Percentiles rank a stretch among this genome's conserved stretches.
Conservation (phyloP, 1,140 invertebrate species). For the Oscheius sp. region DNA sequence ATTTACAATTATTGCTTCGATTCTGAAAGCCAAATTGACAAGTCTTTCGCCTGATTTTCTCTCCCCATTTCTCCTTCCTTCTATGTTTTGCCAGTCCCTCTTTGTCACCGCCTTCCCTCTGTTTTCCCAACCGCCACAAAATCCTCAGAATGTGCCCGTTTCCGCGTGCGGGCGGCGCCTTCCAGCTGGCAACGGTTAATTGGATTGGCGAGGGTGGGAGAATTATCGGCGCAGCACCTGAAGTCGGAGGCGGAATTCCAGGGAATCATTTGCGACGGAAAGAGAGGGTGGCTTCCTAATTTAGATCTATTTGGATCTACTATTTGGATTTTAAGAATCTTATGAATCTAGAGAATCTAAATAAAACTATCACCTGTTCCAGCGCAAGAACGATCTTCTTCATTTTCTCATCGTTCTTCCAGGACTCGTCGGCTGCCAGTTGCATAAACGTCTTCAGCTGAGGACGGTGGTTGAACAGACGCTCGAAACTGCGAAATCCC, state of each 20-base stretch:
- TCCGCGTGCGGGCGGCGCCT: too few relatives aligned
- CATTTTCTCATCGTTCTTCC: neutral
- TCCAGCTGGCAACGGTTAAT: neutral
- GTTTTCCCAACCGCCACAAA: too few relatives aligned
- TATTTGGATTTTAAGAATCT: neutral
- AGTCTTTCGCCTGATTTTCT: too few relatives aligned
- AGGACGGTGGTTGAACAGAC: neutral
- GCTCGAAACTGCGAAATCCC: slow-evolving; percentile 1
- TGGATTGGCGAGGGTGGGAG: neutral
- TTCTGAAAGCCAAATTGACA: too few relatives aligned
- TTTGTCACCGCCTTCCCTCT: too few relatives aligned
- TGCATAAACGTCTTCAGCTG: neutral
- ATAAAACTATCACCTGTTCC: neutral
- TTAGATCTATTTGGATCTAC: neutral
- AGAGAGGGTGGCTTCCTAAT: neutral
- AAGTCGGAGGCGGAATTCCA: neutral
- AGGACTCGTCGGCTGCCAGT: neutral
- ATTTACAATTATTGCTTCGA: too few relatives aligned
- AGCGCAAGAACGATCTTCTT: neutral
- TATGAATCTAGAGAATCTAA: neutral
- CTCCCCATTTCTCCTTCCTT: too few relatives aligned
- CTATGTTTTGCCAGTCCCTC: neutral
- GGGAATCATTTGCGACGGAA: neutral
- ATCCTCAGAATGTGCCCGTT: too few relatives aligned
- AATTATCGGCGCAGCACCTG: neutral